Evolutionary conservation across 2,113 vertebrate genomes (phyloP).

Genomic region (Muntiacus reevesi): DNA sequence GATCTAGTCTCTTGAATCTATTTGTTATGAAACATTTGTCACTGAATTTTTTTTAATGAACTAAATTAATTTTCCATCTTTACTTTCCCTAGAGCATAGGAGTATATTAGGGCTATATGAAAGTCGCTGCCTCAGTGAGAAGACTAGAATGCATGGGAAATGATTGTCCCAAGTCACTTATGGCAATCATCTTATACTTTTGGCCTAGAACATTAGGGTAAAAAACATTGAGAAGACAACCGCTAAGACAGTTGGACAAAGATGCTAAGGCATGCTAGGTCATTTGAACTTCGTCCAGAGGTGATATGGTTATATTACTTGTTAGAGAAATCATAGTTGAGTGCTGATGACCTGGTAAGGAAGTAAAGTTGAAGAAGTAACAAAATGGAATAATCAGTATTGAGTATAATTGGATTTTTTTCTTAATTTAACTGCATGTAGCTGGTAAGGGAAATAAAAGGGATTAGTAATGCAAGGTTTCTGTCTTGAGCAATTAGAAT

Average conservation of each 20-base stretch:
- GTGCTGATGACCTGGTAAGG: background rate
- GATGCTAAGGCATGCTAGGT: background rate
- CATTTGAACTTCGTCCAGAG: background rate
- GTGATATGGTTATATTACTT: background rate
- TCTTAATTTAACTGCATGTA: background rate
- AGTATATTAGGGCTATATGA: background rate
- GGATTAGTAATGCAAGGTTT: background rate
- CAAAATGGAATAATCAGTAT: background rate
- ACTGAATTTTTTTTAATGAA: background rate
- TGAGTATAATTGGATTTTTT: background rate
- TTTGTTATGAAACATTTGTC: background rate
- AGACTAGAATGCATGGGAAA: background rate
- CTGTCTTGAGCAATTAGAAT: background rate
- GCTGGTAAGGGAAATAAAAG: background rate
- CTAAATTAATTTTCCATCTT: background rate
- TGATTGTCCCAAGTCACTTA: background rate
- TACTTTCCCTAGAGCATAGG: background rate
- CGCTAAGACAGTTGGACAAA: background rate
- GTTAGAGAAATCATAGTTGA: background rate
- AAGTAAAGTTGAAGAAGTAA: background rate
- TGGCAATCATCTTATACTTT: background rate
- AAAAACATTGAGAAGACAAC: background rate
- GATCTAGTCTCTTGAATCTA: background rate
- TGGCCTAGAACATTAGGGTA: background rate
- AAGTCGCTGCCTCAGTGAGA: background rate